These are phyloP conservation scores for Paracanthobrama guichenoti DNA, from an alignment of 2,113 vertebrate genomes.

Conservation along the genomic window DNA sequence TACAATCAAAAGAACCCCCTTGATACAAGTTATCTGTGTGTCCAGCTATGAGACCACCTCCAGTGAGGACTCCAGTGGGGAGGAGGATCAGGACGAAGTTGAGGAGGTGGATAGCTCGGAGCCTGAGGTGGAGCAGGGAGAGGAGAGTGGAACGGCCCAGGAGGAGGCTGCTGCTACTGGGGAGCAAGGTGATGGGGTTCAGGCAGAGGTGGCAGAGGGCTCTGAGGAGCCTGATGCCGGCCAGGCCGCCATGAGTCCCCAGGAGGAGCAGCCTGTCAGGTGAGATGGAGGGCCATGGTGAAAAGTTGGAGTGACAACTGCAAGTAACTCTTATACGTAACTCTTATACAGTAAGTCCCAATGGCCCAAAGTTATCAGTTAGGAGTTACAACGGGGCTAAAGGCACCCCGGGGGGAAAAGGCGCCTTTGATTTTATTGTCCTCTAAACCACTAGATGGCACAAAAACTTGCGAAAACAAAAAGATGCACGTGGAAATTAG, in stretches of 20 bases:
- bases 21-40: slow-evolving; percentile 50
- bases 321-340: neutral
- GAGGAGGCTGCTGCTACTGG: slow-evolving; percentile 60
- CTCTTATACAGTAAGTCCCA: neutral
- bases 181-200: slow-evolving; percentile 57
- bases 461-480: too few relatives aligned
- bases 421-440: too few relatives aligned
- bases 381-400: too few relatives aligned
- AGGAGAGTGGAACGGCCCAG: slow-evolving; percentile 69
- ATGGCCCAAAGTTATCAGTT: neutral
- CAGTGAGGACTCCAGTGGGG: slow-evolving; percentile 91
- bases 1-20: slow-evolving; percentile 3
- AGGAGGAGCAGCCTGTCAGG: slow-evolving; percentile 68
- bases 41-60: slow-evolving; percentile 93
- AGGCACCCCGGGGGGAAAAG: too few relatives aligned
- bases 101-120: slow-evolving; percentile 73
- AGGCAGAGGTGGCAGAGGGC: slow-evolving; percentile 53
- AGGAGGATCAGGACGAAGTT: slow-evolving; percentile 78
- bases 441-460: too few relatives aligned
- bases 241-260: slow-evolving; percentile 59
- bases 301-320: neutral
- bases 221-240: slow-evolving; percentile 62
- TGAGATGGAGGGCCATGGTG: slow-evolving; percentile 59
- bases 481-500: too few relatives aligned
- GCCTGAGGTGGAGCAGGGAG: slow-evolving; percentile 74